These are phyloP conservation scores for Oryzias curvinotus DNA, from an alignment of 2,113 vertebrate species.

Conservation along the genomic window DNA sequence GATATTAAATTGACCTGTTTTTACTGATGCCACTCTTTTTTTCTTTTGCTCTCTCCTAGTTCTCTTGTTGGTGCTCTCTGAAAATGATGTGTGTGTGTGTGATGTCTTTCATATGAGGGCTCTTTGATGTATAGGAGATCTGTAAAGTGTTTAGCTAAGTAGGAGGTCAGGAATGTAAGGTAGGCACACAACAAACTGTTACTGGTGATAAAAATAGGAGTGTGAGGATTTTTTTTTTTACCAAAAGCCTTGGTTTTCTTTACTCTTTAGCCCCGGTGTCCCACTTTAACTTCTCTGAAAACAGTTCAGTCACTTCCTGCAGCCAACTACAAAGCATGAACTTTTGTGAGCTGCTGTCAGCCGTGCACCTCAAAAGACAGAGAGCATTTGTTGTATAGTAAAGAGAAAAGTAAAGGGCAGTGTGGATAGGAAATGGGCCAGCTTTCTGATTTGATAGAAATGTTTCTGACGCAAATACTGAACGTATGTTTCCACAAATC, in stretches of 20 bases:
- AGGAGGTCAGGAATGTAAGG: constrained; percentile 24
- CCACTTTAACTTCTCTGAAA: constrained; percentile 41
- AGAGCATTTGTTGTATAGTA: constrained; percentile 20
- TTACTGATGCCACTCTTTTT: constrained; percentile 17
- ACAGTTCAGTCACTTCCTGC: constrained; percentile 28
- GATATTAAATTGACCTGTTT: constrained; percentile 38
- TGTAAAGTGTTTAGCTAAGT: constrained; percentile 34
- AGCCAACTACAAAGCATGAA: constrained; percentile 46
- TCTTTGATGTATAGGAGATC: constrained; percentile 55
- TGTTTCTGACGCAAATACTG: constrained; percentile 51
- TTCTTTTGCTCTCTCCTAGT: background rate
- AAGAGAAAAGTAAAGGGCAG: constrained; percentile 22
- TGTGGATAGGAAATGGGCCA: constrained; percentile 13
- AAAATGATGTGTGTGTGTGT: constrained; percentile 33
- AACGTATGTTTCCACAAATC: constrained; percentile 18
- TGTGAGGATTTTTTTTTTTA: background rate
- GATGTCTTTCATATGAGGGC: constrained; percentile 29
- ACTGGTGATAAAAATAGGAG: too few relatives aligned
- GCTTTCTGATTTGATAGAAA: constrained; percentile 52
- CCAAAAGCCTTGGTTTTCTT: constrained; percentile 18
- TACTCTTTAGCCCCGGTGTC: constrained; percentile 19
- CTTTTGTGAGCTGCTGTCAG: constrained; percentile 37
- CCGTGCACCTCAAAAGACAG: constrained; percentile 31
- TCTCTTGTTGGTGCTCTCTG: constrained; percentile 7
- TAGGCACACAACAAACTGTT: constrained; percentile 19